These are phyloP conservation scores for Drosophila equinoxialis DNA, from an alignment of 1,140 invertebrate species.

Conservation along the genomic window DNA sequence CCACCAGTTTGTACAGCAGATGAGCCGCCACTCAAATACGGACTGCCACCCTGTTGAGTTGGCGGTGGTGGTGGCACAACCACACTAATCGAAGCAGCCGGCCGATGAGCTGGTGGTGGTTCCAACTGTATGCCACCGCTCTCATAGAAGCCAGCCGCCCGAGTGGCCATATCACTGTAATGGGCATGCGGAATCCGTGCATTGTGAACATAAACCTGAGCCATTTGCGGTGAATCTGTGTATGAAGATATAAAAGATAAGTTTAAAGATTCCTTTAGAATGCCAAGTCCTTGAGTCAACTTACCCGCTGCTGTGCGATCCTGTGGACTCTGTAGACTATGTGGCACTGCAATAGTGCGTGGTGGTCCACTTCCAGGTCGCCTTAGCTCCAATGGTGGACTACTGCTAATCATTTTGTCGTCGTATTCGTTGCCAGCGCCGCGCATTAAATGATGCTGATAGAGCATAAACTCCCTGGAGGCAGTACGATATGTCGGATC, in stretches of 20 bases:
- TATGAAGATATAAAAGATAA: too few relatives aligned
- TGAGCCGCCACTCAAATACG: conserved; percentile 83
- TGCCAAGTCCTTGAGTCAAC: conserved; percentile 24
- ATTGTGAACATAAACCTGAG: conserved; percentile 87
- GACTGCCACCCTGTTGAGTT: conserved; percentile 82
- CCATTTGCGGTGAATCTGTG: conserved; percentile 88
- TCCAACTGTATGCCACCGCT: conserved; percentile 77
- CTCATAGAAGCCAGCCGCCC: conserved; percentile 65
- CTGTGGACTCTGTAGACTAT: conserved; percentile 87
- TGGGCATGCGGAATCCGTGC: conserved; percentile 84
- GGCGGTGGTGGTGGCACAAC: conserved; percentile 74
- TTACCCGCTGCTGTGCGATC: conserved; percentile 90
- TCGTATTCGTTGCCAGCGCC: conserved; percentile 63
- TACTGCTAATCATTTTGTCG: conserved; percentile 85
- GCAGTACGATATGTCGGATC: conserved; percentile 84
- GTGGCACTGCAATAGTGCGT: conserved; percentile 83
- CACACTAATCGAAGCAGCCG: conserved; percentile 83
- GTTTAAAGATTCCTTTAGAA: background rate
- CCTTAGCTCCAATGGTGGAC: conserved; percentile 89
- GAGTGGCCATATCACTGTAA: conserved; percentile 72
- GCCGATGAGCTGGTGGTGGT: conserved; percentile 87
- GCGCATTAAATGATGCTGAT: conserved; percentile 89
- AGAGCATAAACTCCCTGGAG: conserved; percentile 84
- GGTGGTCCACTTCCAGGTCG: conserved; percentile 84
- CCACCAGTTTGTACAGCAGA: conserved; percentile 58